Conservation (phyloP, 2,797 vertebrate genomes). For the Chelmon rostratus region DNA sequence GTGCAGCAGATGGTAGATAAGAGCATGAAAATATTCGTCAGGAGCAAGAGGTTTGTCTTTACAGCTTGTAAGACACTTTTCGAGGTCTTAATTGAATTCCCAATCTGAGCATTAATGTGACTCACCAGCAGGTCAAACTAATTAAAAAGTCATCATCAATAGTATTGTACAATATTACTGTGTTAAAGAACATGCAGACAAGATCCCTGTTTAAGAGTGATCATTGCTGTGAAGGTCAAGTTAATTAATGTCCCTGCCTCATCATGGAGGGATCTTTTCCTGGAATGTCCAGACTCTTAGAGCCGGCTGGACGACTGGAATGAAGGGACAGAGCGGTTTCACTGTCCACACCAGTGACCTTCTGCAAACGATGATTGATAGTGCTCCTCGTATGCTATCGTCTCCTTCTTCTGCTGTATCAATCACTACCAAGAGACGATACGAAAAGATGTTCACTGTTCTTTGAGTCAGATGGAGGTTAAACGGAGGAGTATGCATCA, state of each 20-base stretch:
- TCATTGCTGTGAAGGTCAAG: constrained; percentile 48
- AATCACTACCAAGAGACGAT: constrained; percentile 61
- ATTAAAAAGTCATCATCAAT: constrained; percentile 65
- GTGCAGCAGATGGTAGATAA: constrained; percentile 65
- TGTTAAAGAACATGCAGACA: constrained; percentile 21
- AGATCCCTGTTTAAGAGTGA: background rate
- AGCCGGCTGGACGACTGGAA: constrained; percentile 12
- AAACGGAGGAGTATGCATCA: constrained; percentile 58
- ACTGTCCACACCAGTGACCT: constrained; percentile 63
- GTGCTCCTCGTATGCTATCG: constrained; percentile 61
- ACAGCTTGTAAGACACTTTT: constrained; percentile 25
- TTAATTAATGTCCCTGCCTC: constrained; percentile 32
- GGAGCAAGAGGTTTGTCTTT: constrained; percentile 32
- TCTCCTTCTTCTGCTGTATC: constrained; percentile 61
- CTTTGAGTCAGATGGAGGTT: constrained; percentile 49
- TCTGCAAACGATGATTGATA: constrained; percentile 76
- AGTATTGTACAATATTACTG: constrained; percentile 13
- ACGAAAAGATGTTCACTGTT: constrained; percentile 52
- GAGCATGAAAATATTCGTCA: constrained; percentile 46
- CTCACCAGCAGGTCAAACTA: constrained; percentile 57
- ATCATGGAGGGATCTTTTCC: constrained; percentile 20
- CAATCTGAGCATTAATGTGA: constrained; percentile 39
- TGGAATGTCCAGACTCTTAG: constrained; percentile 18
- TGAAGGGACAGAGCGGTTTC: constrained; percentile 24
- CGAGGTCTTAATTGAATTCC: constrained; percentile 48